These are phyloP conservation scores for Oscheius sp. DNA, from an alignment of 1,140 invertebrate genomes.

Conservation along the genomic window DNA sequence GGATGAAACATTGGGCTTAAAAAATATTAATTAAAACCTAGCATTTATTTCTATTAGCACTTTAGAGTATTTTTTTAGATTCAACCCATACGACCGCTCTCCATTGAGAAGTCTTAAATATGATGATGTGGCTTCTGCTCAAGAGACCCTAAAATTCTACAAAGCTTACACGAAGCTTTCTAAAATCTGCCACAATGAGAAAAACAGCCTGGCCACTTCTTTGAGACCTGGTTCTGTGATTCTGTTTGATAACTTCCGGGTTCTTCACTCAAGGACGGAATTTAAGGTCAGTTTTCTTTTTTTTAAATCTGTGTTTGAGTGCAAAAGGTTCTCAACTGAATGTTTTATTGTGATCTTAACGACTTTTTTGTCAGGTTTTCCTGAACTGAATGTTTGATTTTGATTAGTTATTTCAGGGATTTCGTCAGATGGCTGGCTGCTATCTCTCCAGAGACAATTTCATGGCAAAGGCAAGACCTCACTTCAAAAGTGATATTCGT, in stretches of 20 bases:
- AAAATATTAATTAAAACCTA: conserved; percentile 35
- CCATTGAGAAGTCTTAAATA: conserved; percentile 58
- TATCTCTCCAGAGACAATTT: conserved; percentile 53
- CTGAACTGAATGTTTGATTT: background rate
- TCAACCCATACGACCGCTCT: conserved; percentile 72
- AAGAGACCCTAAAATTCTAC: conserved; percentile 69
- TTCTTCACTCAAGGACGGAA: conserved; percentile 71
- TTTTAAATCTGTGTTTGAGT: conserved; percentile 1
- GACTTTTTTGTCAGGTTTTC: too few species aligned
- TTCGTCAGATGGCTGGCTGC: conserved; percentile 51
- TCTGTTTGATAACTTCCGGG: conserved; percentile 75
- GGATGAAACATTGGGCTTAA: conserved; percentile 28
- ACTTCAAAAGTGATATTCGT: background rate
- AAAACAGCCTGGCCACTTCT: conserved; percentile 68
- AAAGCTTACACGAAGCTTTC: conserved; percentile 67
- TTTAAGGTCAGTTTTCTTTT: conserved; percentile 65
- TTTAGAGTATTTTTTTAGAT: too few species aligned
- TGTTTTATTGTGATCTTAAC: too few species aligned
- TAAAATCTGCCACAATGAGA: conserved; percentile 64
- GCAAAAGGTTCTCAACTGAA: too few species aligned
- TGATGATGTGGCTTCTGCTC: conserved; percentile 47
- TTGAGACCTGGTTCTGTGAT: conserved; percentile 70
- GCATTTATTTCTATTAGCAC: too few species aligned
- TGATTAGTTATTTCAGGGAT: conserved; percentile 38
- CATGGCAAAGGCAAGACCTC: conserved; percentile 51